phyloP scores from a whole-genome alignment of 1,140 invertebrate species.

The Agraylea sexmaculata region DNA sequence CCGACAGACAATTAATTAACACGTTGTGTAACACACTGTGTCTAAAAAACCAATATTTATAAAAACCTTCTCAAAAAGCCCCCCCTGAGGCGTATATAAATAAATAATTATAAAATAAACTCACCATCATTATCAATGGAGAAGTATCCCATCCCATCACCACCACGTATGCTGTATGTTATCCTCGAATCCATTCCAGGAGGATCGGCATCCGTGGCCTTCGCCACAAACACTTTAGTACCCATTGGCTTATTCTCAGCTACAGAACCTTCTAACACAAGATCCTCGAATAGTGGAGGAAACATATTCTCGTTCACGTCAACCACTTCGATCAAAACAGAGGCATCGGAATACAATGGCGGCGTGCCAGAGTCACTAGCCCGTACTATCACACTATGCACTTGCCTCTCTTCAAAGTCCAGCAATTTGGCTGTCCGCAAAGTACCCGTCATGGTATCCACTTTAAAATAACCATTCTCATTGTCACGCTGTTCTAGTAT shows the following conservation, averaged over 20 bases:
- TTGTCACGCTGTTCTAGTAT: constrained; percentile 50
- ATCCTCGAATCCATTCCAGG: constrained; percentile 58
- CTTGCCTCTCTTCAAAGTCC: constrained; percentile 70
- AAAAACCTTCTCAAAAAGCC: too few species aligned
- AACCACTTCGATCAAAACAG: constrained; percentile 68
- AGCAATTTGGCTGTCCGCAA: constrained; percentile 55
- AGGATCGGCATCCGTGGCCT: constrained; percentile 61
- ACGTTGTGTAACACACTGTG: too few species aligned
- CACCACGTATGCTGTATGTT: constrained; percentile 70
- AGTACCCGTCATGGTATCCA: constrained; percentile 67
- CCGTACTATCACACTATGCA: constrained; percentile 65
- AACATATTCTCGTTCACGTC: constrained; percentile 82
- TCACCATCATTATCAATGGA: constrained; percentile 75
- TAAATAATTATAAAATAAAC: constrained; percentile 21
- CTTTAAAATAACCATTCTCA: constrained; percentile 43
- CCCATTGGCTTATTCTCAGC: constrained; percentile 60
- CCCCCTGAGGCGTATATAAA: too few species aligned
- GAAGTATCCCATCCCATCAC: constrained; percentile 78
- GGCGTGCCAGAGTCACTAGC: constrained; percentile 63
- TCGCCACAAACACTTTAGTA: constrained; percentile 60
- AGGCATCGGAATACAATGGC: constrained; percentile 50
- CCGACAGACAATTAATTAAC: too few species aligned
- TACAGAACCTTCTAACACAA: constrained; percentile 55
- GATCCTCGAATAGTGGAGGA: constrained; percentile 69
- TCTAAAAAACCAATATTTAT: too few species aligned